phyloP scores from a whole-genome alignment of 2,888 invertebrate species.

The Trachelus troglodyta region DNA sequence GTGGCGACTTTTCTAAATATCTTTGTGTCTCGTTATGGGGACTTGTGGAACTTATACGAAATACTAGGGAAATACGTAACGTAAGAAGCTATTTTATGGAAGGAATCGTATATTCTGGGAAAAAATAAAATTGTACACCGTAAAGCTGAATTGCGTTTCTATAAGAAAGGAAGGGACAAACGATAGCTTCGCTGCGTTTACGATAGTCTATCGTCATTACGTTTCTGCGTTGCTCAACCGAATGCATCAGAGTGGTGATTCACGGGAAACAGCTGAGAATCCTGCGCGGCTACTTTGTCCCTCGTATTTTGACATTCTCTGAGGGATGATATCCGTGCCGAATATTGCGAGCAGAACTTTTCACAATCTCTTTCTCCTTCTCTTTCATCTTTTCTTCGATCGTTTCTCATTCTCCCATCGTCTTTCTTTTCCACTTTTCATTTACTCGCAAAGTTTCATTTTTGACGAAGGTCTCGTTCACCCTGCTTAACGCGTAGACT shows the following conservation, averaged over 20 bases:
- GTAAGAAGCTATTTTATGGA: background rate
- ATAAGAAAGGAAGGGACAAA: background rate
- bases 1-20: background rate
- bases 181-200: background rate
- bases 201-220: background rate
- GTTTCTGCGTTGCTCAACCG: background rate
- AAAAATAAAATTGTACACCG: background rate
- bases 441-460: background rate
- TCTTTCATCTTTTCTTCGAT: background rate
- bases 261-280: background rate
- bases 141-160: background rate
- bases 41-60: background rate
- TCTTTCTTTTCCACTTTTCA: background rate
- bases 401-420: background rate
- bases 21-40: background rate
- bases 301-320: background rate
- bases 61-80: background rate
- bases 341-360: background rate
- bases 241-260: background rate
- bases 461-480: background rate
- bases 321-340: background rate
- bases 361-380: background rate
- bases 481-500: background rate
- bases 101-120: background rate
- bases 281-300: background rate